Evolutionary conservation across 2,888 invertebrate species (phyloP).

Genomic region (Athalia circularis): DNA sequence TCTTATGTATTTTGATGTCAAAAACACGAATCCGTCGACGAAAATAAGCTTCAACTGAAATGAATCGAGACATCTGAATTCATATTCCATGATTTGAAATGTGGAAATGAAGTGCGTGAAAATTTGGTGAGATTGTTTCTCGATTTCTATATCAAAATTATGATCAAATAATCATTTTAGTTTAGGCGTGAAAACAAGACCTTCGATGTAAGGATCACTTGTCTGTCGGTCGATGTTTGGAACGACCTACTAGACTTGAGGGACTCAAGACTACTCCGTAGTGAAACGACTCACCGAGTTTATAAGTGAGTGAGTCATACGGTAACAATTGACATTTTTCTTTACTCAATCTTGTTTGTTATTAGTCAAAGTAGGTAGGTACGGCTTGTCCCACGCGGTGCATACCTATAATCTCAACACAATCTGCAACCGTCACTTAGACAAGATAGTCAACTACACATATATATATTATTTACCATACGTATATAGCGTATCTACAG

Average conservation of each 20-base stretch:
- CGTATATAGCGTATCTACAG: too few relatives aligned
- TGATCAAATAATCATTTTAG: neutral
- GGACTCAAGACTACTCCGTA: too few relatives aligned
- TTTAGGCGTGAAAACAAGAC: slow-evolving; percentile 10
- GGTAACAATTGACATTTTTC: neutral
- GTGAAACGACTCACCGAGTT: neutral
- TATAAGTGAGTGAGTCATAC: slow-evolving; percentile 1
- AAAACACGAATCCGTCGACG: too few relatives aligned
- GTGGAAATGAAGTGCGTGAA: neutral
- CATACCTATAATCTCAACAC: neutral
- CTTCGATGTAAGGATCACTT: neutral
- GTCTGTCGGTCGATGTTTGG: neutral
- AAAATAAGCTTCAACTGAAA: too few relatives aligned
- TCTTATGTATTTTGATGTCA: too few relatives aligned
- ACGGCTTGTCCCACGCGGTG: slow-evolving; percentile 10
- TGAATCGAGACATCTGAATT: too few relatives aligned
- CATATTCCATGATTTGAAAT: neutral
- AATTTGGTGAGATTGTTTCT: too few relatives aligned
- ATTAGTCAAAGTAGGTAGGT: slow-evolving; percentile 2
- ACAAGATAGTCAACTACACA: too few relatives aligned
- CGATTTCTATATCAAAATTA: too few relatives aligned
- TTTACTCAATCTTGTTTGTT: neutral
- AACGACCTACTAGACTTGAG: too few relatives aligned
- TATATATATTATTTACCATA: too few relatives aligned
- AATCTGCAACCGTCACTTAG: too few relatives aligned